phyloP scores from a whole-genome alignment of 2,888 invertebrate species.

The Lycia hirtaria region DNA sequence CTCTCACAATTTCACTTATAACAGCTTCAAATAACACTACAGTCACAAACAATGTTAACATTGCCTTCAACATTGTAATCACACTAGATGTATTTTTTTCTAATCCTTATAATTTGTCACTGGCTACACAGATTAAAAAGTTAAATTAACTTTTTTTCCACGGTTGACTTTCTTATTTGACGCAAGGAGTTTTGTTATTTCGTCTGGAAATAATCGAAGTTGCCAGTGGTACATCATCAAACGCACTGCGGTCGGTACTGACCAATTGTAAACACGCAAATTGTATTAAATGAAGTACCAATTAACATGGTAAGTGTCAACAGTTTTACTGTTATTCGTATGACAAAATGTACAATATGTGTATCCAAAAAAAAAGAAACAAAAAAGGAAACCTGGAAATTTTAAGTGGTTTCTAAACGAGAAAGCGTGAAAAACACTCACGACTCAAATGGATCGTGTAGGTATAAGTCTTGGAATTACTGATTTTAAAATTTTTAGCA shows the following conservation, averaged over 20 bases:
- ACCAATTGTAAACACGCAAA: constrained; percentile 52
- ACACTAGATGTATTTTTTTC: constrained; percentile 27
- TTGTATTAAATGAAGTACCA: constrained; percentile 68
- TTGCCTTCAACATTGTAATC: constrained; percentile 29
- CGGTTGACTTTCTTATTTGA: not conserved
- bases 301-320: constrained; percentile 76
- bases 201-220: constrained; percentile 46
- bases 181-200: constrained; percentile 13
- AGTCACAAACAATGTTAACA: constrained; percentile 24
- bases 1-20: constrained; percentile 52
- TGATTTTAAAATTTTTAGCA: not conserved
- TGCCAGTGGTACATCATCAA: constrained; percentile 58
- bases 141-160: not conserved
- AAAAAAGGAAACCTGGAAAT: constrained; percentile 54
- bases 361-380: constrained; percentile 52
- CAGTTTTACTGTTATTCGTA: constrained; percentile 69
- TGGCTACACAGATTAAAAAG: constrained; percentile 9
- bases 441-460: constrained; percentile 4
- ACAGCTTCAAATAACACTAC: constrained; percentile 44
- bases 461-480: not conserved
- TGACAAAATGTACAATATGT: constrained; percentile 37
- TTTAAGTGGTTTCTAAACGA: constrained; percentile 22
- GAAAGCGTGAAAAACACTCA: constrained; percentile 27
- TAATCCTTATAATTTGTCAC: too few species aligned
- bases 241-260: constrained; percentile 61